Conservation (phyloP, 1,140 invertebrate genomes). For the Diuraphis noxia region DNA sequence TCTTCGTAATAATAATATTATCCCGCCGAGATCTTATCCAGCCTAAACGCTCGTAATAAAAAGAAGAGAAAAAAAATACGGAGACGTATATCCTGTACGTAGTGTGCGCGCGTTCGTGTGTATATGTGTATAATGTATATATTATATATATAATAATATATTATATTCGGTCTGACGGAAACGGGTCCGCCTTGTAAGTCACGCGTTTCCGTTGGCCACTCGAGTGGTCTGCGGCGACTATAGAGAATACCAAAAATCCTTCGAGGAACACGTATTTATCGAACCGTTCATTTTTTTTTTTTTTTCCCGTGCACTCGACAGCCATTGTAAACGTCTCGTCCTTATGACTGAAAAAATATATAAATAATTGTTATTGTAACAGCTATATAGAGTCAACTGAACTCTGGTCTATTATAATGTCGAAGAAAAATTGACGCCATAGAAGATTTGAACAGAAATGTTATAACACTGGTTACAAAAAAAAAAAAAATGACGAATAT, state of each 20-base stretch:
- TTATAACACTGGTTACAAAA: not conserved
- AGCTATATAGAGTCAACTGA: not conserved
- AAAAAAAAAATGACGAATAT: not conserved
- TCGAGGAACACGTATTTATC: conserved; percentile 18
- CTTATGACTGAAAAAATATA: not conserved
- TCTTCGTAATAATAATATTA: not conserved
- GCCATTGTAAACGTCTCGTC: not conserved
- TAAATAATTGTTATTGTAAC: conserved; percentile 5
- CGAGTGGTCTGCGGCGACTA: not conserved
- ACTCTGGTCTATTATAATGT: conserved; percentile 8
- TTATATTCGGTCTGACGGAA: conserved; percentile 30
- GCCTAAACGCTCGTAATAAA: conserved; percentile 7
- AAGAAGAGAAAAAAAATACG: not conserved
- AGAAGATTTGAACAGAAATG: not conserved
- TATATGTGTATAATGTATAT: not conserved
- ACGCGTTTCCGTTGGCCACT: conserved; percentile 32
- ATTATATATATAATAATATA: not conserved
- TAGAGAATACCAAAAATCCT: conserved; percentile 29
- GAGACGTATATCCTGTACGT: not conserved
- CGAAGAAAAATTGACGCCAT: not conserved
- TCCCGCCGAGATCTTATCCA: conserved; percentile 1
- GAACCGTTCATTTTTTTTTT: conserved; percentile 31
- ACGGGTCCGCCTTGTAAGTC: conserved; percentile 37
- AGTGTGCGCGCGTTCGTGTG: not conserved
- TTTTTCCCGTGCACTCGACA: not conserved